Conservation (phyloP, 2,888 invertebrate genomes). For the Conus canariensis region DNA sequence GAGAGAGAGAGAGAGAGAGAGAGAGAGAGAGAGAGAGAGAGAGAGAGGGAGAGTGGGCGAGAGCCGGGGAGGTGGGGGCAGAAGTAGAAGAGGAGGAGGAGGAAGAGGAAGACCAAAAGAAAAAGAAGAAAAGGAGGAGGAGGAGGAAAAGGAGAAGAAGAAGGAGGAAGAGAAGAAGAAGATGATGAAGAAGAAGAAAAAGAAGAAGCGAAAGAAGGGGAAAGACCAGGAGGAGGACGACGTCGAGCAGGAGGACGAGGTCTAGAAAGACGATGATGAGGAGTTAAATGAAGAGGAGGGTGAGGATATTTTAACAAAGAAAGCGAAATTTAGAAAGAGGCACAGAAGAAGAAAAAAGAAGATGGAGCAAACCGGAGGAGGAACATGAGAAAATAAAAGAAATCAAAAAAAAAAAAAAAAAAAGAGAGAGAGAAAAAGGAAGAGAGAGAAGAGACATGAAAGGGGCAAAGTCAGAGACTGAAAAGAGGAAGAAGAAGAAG, state of each 20-base stretch:
- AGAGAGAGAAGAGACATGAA: not conserved
- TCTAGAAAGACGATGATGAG: not conserved
- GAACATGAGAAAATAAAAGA: not conserved
- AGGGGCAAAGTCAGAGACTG: not conserved
- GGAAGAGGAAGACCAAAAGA: not conserved
- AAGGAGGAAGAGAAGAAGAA: not conserved
- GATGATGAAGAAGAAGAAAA: not conserved
- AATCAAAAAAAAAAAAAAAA: not conserved
- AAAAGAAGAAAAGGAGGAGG: not conserved
- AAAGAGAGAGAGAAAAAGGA: not conserved
- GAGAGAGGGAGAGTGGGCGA: not conserved
- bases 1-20: conserved; percentile 10
- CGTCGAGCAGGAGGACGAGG: not conserved
- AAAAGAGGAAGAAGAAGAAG: not conserved
- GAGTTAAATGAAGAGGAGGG: not conserved
- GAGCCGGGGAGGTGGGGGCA: not conserved
- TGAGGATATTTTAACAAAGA: not conserved
- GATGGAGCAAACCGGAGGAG: not conserved
- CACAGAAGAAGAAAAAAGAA: no score
- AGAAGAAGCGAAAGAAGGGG: not conserved
- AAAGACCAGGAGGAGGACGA: not conserved
- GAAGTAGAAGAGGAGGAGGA: not conserved
- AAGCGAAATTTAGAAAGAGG: not conserved
- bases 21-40: conserved; percentile 10
- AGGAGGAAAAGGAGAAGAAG: not conserved